These are phyloP conservation scores for Selene dorsalis DNA, from an alignment of 2,797 vertebrate species.

Conservation along the genomic window DNA sequence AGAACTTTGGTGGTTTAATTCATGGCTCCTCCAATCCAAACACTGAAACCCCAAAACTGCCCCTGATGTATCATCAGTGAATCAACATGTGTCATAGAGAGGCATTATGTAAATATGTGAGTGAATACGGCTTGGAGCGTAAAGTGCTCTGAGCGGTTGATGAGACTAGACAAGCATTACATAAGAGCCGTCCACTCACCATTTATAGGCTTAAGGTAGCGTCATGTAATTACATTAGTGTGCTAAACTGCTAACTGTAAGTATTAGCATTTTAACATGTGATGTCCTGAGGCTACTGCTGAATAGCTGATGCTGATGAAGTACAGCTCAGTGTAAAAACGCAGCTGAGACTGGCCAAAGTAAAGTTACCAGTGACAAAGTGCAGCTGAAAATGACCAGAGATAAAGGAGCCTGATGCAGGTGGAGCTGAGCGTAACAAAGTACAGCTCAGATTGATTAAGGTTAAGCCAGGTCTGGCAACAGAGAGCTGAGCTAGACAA, in stretches of 20 bases:
- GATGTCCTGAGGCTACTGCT: not conserved
- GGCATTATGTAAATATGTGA: not conserved
- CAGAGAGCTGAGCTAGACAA: constrained; percentile 4
- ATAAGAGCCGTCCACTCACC: too few species aligned
- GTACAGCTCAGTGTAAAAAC: not conserved
- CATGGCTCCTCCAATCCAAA: not conserved
- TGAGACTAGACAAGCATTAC: not conserved
- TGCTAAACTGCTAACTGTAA: not conserved
- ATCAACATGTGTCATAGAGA: not conserved
- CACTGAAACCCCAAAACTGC: not conserved
- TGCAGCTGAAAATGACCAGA: constrained; percentile 23
- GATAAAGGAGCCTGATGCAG: constrained; percentile 8
- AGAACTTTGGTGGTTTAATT: too few species aligned
- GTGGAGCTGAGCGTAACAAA: constrained; percentile 32
- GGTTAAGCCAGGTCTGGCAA: constrained; percentile 37
- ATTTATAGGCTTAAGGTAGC: too few species aligned
- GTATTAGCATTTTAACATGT: not conserved
- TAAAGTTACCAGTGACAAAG: constrained; percentile 12
- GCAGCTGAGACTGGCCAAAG: constrained; percentile 2
- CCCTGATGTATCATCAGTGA: not conserved
- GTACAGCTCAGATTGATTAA: constrained; percentile 32
- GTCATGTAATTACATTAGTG: not conserved
- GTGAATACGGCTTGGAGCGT: not conserved
- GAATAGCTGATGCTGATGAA: not conserved
- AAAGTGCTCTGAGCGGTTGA: not conserved